phyloP scores from a whole-genome alignment of 1,140 invertebrate species.

The Tribolium madens region DNA sequence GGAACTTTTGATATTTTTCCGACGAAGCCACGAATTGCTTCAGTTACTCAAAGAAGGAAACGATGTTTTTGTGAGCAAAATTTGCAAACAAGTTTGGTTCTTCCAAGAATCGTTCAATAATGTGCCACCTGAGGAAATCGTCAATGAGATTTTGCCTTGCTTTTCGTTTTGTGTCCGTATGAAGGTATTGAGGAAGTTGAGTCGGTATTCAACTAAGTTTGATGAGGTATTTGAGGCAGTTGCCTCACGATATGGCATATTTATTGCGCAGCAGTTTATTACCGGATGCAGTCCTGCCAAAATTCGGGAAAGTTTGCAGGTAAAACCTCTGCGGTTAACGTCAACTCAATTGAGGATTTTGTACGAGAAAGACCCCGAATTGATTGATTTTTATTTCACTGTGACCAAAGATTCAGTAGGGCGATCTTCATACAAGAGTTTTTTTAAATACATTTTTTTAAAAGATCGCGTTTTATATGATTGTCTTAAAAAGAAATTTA shows the following conservation, averaged over 20 bases:
- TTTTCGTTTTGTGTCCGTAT: constrained; percentile 41
- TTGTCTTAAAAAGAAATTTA: constrained; percentile 1
- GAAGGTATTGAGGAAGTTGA: constrained; percentile 43
- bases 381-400: constrained; percentile 40
- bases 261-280: constrained; percentile 20
- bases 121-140: constrained; percentile 3
- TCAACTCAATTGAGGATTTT: constrained; percentile 35
- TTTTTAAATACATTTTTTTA: constrained; percentile 28
- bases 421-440: neutral
- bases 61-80: constrained; percentile 47
- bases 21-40: neutral
- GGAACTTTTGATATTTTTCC: constrained; percentile 44
- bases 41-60: constrained; percentile 46
- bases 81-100: constrained; percentile 46
- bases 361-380: constrained; percentile 34
- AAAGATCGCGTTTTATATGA: constrained; percentile 27
- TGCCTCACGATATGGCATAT: constrained; percentile 41
- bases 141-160: constrained; percentile 44
- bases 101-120: constrained; percentile 31
- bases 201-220: neutral
- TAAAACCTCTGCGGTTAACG: constrained; percentile 3
- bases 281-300: constrained; percentile 33
- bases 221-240: constrained; percentile 42
- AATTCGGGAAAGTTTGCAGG: constrained; percentile 17
- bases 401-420: neutral